Evolutionary conservation across 1,140 invertebrate species (phyloP), one percentile per base, ranked within the genome.

Genomic region (Stegodyphus mimosarum): DNA sequence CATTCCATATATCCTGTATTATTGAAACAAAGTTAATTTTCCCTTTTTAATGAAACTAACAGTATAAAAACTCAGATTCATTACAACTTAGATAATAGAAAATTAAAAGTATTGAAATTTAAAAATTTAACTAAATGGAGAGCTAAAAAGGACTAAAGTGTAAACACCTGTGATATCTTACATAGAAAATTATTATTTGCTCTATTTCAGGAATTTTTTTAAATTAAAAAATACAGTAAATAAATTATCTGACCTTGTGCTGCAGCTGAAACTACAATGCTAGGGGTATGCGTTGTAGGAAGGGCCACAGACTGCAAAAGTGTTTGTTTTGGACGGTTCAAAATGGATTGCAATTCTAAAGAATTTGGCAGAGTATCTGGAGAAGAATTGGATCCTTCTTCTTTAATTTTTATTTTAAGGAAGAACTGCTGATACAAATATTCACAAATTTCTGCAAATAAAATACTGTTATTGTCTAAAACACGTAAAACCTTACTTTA

Each of bases 361-460:
- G 64, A 55, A 51, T 72, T 81, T 6, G 70, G 13, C 52, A 81
- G n/a, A 17, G 15, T 10, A 50, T 81, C 78, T 66, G 75, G 66
- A 69, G 66, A 17, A 33, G 83, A 85, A 60, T 33, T 69, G 11
- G 55, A 48, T 18, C 18, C 15, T 73, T 79, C 84, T 67, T 87
- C 86, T 63, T 87, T 83, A 11, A 83, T 64, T 66, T 79, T 72
- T 9, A 76, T 72, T 87, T 83, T 87, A 10, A 73, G n/a, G 7
- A 83, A 73, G 70, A 79, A 83, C 71, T 83, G 86, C 10, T 83
- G 33, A 73, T 87, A 87, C 9, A 87, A 67, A 55, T 76, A 83
- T 33, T 87, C 86, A 87, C 86, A 87, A 17, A 69, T 69, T 17
- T 15, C 66, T 69, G 9, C 6, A 69, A 69, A 69, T 60, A 15